These are phyloP conservation scores for Diadromus collaris DNA, from an alignment of 2,888 invertebrate species.

Conservation along the genomic window DNA sequence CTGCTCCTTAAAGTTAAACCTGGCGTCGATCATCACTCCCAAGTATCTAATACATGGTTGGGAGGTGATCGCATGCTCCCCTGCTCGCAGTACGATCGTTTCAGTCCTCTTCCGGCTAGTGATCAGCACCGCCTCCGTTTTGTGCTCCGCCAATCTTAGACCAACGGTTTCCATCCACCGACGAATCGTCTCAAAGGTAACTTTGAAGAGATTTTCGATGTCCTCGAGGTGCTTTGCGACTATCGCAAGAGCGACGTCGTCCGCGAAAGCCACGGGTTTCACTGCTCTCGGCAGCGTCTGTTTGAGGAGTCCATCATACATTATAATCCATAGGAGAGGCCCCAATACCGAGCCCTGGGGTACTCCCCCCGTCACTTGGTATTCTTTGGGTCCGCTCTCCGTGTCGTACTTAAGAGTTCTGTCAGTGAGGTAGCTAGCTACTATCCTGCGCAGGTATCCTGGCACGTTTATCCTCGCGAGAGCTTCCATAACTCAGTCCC, in stretches of 20 bases:
- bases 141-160: neutral
- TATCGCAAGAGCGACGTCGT: constrained; percentile 1
- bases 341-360: constrained; percentile 24
- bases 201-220: neutral
- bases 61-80: constrained; percentile 29
- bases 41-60: constrained; percentile 54
- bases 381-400: constrained; percentile 27
- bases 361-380: constrained; percentile 40
- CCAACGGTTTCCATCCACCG: neutral
- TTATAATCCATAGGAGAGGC: constrained; percentile 33
- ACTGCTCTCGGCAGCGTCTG: neutral
- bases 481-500: constrained; percentile 54
- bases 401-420: constrained; percentile 52
- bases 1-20: neutral
- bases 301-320: constrained; percentile 16
- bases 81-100: constrained; percentile 40
- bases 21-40: constrained; percentile 54
- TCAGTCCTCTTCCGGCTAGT: constrained; percentile 41
- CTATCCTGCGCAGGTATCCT: constrained; percentile 59
- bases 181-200: neutral
- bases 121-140: constrained; percentile 32
- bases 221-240: constrained; percentile 6
- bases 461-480: constrained; percentile 51
- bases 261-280: constrained; percentile 10
- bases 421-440: constrained; percentile 59